A percentile compares a stretch with the other conserved stretches of the same genome.
Evolutionary conservation across 2,113 vertebrate species (phyloP).

Genomic region (Todiramphus saurophagus): DNA sequence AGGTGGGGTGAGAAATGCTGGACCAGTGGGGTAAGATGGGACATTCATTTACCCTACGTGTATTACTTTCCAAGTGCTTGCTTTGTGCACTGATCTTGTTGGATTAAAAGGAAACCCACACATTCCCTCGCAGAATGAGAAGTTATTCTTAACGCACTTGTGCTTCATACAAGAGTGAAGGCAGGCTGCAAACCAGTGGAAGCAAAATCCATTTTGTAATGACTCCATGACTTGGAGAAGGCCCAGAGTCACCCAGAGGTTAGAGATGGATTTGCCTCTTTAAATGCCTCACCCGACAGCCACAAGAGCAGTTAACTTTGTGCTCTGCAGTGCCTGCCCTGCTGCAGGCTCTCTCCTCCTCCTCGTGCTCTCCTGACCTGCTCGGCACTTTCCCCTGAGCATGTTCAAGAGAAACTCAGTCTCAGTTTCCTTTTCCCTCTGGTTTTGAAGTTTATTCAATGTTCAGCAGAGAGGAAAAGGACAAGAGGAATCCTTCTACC

Average conservation of each 20-base stretch:
- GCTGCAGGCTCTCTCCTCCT: neutral
- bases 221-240: neutral
- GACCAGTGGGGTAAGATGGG: neutral
- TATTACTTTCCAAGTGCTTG: neutral
- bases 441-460: neutral
- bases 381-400: neutral
- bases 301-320: neutral
- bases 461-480: neutral
- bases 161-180: neutral
- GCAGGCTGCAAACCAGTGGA: neutral
- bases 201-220: neutral
- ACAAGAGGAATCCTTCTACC: neutral
- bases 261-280: neutral
- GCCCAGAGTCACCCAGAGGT: neutral
- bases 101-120: neutral
- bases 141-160: neutral
- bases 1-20: neutral
- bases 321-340: neutral
- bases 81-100: neutral
- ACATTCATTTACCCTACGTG: neutral
- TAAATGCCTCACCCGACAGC: neutral
- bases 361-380: accelerated
- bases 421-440: neutral
- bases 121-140: accelerated
- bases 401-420: accelerated